Conservation (phyloP, 2,888 invertebrate genomes). For the Drosophila histrio region DNA sequence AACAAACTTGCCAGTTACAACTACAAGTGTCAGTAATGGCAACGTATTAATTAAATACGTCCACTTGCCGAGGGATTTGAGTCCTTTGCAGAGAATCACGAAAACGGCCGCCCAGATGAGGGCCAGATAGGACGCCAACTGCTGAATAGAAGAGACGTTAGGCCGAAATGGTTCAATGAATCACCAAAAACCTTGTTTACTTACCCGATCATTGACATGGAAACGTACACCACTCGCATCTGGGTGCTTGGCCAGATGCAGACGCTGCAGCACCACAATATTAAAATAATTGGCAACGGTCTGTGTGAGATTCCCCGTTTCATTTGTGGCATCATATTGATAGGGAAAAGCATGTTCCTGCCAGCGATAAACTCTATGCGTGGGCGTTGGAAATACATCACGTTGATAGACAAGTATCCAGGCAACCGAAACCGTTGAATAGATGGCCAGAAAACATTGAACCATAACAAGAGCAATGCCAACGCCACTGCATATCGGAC, state of each 20-base stretch:
- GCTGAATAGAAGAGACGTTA: conserved; percentile 85
- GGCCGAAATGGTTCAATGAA: background rate
- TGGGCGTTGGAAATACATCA: conserved; percentile 89
- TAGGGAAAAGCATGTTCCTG: conserved; percentile 85
- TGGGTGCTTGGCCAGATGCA: conserved; percentile 81
- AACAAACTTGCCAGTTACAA: conserved; percentile 78
- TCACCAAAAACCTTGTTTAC: conserved; percentile 31
- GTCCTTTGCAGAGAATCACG: conserved; percentile 93
- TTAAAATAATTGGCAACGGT: conserved; percentile 94
- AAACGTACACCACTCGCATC: conserved; percentile 81
- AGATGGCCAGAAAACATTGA: conserved; percentile 92
- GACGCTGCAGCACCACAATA: conserved; percentile 89
- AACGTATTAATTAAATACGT: conserved; percentile 91
- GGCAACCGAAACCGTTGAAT: conserved; percentile 94
- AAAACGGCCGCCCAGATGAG: conserved; percentile 96
- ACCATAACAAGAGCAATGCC: conserved; percentile 92
- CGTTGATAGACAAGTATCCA: conserved; percentile 95
- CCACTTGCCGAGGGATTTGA: conserved; percentile 85
- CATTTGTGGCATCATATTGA: conserved; percentile 84
- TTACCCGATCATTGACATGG: conserved; percentile 82
- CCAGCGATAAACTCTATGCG: conserved; percentile 67
- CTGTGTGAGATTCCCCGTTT: conserved; percentile 88
- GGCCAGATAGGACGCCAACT: conserved; percentile 94
- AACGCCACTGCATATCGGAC: conserved; percentile 95
- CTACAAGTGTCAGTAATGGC: conserved; percentile 89